A percentile compares a stretch with the other conserved stretches of the same genome.
These are phyloP conservation scores for Gobio occitaniae DNA, from an alignment of 2,797 vertebrate species.

Conservation along the genomic window DNA sequence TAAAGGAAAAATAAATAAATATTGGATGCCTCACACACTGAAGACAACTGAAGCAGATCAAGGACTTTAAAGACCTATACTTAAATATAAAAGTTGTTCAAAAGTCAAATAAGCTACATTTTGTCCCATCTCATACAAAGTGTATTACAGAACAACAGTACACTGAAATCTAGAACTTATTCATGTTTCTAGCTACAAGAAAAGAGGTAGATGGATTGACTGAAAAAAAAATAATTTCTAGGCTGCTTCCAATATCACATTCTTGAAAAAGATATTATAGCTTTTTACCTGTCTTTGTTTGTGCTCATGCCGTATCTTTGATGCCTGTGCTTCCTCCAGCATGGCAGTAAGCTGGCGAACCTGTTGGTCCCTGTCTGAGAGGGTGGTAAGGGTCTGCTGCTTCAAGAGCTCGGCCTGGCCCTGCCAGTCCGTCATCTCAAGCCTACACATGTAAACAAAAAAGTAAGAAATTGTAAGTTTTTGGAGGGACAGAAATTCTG, in stretches of 20 bases:
- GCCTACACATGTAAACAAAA: constrained; percentile 67
- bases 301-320: constrained; percentile 72
- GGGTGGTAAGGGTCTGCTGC: constrained; percentile 85
- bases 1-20: constrained; percentile 60
- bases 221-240: background rate
- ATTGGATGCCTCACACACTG: background rate
- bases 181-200: background rate
- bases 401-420: constrained; percentile 83
- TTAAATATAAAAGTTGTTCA: background rate
- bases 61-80: background rate
- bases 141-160: background rate
- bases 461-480: background rate
- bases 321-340: constrained; percentile 75
- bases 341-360: constrained; percentile 79
- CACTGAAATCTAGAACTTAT: background rate
- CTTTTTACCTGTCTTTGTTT: constrained; percentile 81
- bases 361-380: constrained; percentile 89
- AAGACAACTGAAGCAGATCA: background rate
- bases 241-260: background rate
- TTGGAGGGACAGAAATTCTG: background rate
- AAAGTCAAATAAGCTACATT: background rate
- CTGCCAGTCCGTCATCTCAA: constrained; percentile 85
- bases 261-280: background rate
- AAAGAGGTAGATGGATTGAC: background rate
- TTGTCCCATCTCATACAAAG: background rate